These are phyloP conservation scores for Hyla sarda DNA, from an alignment of 2,113 vertebrate species.

Conservation along the genomic window DNA sequence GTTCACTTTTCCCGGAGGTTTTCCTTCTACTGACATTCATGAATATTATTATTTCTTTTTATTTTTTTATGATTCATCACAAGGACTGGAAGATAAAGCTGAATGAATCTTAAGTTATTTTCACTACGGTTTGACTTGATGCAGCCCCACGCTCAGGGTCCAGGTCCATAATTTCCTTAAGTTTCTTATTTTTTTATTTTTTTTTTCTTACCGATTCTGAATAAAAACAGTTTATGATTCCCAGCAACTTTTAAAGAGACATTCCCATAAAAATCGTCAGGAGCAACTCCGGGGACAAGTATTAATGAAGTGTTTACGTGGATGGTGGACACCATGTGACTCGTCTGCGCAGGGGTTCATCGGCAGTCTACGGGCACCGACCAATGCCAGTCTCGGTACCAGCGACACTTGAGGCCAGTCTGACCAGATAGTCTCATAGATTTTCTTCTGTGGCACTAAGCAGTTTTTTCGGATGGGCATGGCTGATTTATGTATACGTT, in stretches of 20 bases:
- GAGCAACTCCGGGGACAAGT: neutral
- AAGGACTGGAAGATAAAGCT: neutral
- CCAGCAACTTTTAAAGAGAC: neutral
- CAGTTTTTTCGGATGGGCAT: neutral
- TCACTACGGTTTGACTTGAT: conserved; percentile 7
- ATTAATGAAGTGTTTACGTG: neutral
- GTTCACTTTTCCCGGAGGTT: conserved; percentile 21
- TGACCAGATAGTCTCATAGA: neutral
- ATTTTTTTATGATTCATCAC: neutral
- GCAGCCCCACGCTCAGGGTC: conserved; percentile 13
- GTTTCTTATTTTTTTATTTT: neutral
- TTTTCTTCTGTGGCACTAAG: conserved; percentile 9
- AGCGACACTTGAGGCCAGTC: neutral
- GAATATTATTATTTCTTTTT: conserved; percentile 24
- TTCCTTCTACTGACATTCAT: conserved; percentile 13
- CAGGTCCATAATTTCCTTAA: conserved; percentile 8
- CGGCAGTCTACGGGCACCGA: neutral
- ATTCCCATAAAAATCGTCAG: neutral
- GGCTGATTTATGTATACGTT: neutral
- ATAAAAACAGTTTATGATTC: neutral
- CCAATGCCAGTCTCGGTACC: neutral
- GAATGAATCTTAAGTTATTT: conserved; percentile 35
- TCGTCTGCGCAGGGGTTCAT: neutral
- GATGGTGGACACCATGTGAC: neutral
- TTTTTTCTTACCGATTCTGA: neutral